Conservation (phyloP, 2,113 vertebrate genomes). For the Otus sunia region DNA sequence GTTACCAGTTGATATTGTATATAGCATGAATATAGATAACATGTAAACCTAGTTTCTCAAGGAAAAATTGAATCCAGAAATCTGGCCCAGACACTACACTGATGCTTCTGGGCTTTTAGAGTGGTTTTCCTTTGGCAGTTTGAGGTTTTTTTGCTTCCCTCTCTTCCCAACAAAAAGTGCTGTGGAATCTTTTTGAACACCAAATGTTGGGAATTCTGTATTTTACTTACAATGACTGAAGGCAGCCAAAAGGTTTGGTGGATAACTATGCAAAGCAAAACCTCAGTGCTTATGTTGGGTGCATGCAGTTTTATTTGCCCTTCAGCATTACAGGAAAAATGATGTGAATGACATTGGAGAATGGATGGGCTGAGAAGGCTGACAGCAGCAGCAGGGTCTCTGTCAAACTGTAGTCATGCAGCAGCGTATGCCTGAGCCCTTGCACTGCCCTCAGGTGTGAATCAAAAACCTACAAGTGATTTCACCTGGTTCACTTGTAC, state of each 20-base stretch:
- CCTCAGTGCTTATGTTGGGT: not conserved
- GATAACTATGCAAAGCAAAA: not conserved
- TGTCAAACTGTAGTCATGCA: not conserved
- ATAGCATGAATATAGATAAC: not conserved
- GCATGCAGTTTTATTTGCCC: not conserved
- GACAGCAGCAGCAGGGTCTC: not conserved
- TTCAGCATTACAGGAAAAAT: not conserved
- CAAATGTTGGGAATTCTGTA: rapidly evolving
- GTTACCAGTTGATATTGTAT: not conserved
- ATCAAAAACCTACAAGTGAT: not conserved
- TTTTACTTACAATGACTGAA: not conserved
- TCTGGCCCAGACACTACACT: not conserved
- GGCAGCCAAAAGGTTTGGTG: not conserved
- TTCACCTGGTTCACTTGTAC: not conserved
- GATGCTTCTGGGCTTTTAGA: not conserved
- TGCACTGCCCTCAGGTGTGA: not conserved
- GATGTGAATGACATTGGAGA: not conserved
- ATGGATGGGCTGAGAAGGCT: not conserved
- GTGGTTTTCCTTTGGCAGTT: rapidly evolving
- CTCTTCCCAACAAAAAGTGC: not conserved
- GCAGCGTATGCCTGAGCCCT: not conserved
- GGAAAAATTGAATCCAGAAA: not conserved
- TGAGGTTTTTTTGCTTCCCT: not conserved
- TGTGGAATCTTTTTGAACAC: not conserved
- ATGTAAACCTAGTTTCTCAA: not conserved